Evolutionary conservation across 2,113 vertebrate species (phyloP).

Genomic region (Perca fluviatilis): DNA sequence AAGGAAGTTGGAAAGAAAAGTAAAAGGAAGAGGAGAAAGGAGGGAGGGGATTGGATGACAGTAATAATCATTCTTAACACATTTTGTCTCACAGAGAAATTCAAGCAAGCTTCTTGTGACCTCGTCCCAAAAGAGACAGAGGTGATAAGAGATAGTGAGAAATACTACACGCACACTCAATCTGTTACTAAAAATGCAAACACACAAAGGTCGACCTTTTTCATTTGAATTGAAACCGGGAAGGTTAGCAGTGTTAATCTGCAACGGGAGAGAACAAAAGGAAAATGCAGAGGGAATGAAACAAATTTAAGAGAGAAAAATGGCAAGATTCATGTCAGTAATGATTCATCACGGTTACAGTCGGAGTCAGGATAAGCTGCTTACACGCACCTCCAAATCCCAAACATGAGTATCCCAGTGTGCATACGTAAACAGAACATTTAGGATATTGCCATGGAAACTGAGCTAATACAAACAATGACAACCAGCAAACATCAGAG

Average conservation of each 20-base stretch:
- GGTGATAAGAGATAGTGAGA: slow-evolving; percentile 2
- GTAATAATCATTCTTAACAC: slow-evolving; percentile 31
- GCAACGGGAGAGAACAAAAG: background rate
- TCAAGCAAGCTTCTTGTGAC: slow-evolving; percentile 38
- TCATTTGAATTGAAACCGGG: slow-evolving; percentile 30
- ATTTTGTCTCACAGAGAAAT: slow-evolving; percentile 31
- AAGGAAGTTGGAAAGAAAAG: background rate
- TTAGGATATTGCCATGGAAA: slow-evolving; percentile 67
- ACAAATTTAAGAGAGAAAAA: background rate
- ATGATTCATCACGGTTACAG: slow-evolving; percentile 50
- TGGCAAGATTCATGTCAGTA: background rate
- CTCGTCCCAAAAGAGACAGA: slow-evolving; percentile 34
- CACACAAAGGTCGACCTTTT: slow-evolving; percentile 29
- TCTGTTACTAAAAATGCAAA: slow-evolving; percentile 14
- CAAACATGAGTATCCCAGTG: slow-evolving; percentile 57
- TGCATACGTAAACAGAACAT: slow-evolving; percentile 61
- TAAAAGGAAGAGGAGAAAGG: background rate
- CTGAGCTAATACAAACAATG: slow-evolving; percentile 43
- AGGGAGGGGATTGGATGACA: background rate
- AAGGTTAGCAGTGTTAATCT: slow-evolving; percentile 27
- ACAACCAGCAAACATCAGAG: slow-evolving; percentile 21
- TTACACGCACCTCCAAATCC: slow-evolving; percentile 66
- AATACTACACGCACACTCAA: slow-evolving; percentile 3
- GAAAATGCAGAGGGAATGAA: background rate
- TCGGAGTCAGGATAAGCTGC: slow-evolving; percentile 67